Conservation (phyloP, 1,140 invertebrate species). For the Drosophila auraria region DNA sequence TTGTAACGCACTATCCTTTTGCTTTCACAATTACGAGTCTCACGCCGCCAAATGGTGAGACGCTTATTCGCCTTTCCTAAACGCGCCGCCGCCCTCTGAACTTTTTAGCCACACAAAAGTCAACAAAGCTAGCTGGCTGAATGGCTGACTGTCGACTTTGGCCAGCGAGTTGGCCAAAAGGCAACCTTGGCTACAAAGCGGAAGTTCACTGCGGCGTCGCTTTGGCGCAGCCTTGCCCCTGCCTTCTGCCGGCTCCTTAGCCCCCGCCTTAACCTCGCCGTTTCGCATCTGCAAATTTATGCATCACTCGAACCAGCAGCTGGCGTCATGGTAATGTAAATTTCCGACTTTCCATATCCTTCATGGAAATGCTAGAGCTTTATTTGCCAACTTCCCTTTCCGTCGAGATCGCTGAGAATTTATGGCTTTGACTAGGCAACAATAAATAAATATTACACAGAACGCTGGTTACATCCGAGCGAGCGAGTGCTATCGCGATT, state of each 20-base stretch:
- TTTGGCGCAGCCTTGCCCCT: constrained; percentile 41
- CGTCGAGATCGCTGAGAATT: constrained; percentile 17
- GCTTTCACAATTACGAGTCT: constrained; percentile 58
- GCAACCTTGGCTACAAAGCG: constrained; percentile 73
- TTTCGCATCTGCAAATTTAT: constrained; percentile 29
- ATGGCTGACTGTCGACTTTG: constrained; percentile 31
- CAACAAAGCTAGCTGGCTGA: constrained; percentile 51
- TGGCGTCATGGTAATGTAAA: constrained; percentile 40
- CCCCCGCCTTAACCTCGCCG: constrained; percentile 2
- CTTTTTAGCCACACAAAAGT: constrained; percentile 55
- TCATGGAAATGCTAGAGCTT: constrained; percentile 32
- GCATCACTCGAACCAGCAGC: constrained; percentile 43
- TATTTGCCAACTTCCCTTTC: constrained; percentile 38
- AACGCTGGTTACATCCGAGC: constrained; percentile 31
- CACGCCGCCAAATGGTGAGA: constrained; percentile 40
- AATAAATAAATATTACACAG: constrained; percentile 51
- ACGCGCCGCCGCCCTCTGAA: constrained; percentile 3
- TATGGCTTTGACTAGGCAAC: constrained; percentile 44
- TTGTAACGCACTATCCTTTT: constrained; percentile 9
- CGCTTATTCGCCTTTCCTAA: background rate
- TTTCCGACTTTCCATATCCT: constrained; percentile 50
- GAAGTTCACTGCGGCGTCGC: constrained; percentile 69
- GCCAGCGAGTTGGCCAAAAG: constrained; percentile 59
- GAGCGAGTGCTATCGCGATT: constrained; percentile 24
- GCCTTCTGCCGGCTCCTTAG: constrained; percentile 6